Evolutionary conservation across 2,113 vertebrate genomes (phyloP), one percentile per base, ranked within the genome.

Genomic region (Onychorhynchus coronatus): DNA sequence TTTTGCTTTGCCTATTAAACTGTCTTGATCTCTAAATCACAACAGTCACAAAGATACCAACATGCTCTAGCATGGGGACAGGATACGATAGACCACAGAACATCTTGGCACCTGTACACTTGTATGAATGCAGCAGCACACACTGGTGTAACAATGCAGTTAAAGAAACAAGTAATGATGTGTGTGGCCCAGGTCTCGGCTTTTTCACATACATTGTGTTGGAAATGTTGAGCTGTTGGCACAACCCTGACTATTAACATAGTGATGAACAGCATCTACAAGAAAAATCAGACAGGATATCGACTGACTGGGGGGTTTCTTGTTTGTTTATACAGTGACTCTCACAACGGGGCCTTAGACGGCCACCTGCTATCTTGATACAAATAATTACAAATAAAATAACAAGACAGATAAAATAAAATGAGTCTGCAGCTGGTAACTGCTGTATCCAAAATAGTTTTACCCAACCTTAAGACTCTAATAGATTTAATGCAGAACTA

Each of bases 81-180:
- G 52, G 67, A 39, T 25, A 33, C 2, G 2, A 27, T 2, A 58
- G 47, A 33, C 13, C 41, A 53, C 31, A 49, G 50, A 9, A 13
- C 4, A 31, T 16, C 37, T 5, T 25, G n/a, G 62, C 46, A 42
- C 42, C 47, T 46, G 59, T 12, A 25, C n/a, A 30, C 42, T 35
- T 33, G 8, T 1, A n/a, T 1, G 1, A 65, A 61, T 5, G 55
- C n/a, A 67, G 83, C 79, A 74, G 50, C 46, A 53, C 42, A 41
- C 31, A 39, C 11, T 0, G 0, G 6, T 22, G 0, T 5, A 58
- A 46, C 1, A 3, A 41, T 3, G 25, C 8, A 9, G 20, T 17
- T 62, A 12, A 65, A 85, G 30, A 56, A 79, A 44, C 33, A 0
- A 70, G 35, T 25, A 37, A 75, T 12, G 11, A 49, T 5, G 12